Evolutionary conservation across 2,797 vertebrate species (phyloP).

Genomic region (Enoplosus armatus): DNA sequence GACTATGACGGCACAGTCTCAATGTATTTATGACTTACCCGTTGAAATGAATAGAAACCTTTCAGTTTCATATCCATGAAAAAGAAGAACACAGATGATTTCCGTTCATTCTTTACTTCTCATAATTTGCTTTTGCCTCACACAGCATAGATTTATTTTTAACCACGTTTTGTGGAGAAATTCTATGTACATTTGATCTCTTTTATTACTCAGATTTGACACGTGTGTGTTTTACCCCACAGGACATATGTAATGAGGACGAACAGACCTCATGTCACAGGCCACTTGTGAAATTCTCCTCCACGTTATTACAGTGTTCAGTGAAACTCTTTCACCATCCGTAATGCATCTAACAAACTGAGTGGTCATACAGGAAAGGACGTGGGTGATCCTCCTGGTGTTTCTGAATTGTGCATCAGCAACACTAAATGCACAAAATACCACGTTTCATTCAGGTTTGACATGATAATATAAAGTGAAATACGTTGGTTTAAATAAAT

Average conservation of each 20-base stretch:
- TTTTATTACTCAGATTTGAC: not conserved
- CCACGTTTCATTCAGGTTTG: not conserved
- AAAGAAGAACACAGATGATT: not conserved
- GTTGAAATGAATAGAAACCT: not conserved
- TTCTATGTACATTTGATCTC: not conserved
- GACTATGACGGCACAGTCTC: not conserved
- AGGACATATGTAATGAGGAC: no score
- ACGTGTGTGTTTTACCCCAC: not conserved
- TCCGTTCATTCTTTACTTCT: not conserved
- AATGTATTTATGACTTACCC: not conserved
- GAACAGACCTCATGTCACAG: no score
- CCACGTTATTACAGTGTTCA: not conserved
- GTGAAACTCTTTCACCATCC: not conserved
- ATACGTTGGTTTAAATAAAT: not conserved
- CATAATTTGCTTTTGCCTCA: no score
- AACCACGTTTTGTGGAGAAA: not conserved
- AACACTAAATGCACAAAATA: not conserved
- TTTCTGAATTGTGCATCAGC: not conserved
- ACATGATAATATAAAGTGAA: slow-evolving; percentile 5
- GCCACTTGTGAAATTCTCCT: not conserved
- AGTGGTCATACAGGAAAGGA: not conserved
- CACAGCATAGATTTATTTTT: no score
- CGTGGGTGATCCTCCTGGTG: not conserved
- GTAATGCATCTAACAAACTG: not conserved
- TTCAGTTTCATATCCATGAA: not conserved